Conservation (phyloP, 2,888 invertebrate genomes). For the Phyllotreta striolata region DNA sequence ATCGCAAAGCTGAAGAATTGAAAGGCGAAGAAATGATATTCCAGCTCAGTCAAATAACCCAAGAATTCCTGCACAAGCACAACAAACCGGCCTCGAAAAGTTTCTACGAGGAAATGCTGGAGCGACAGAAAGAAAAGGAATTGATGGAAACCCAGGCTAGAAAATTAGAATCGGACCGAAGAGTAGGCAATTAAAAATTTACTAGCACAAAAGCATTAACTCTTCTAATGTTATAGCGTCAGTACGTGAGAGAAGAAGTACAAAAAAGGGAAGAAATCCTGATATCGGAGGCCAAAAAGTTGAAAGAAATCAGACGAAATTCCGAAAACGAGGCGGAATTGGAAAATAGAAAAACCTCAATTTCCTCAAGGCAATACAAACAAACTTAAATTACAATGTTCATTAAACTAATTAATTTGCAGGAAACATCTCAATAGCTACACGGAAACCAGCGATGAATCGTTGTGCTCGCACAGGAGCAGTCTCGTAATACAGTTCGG, state of each 20-base stretch:
- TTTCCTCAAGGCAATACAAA: conserved; percentile 32
- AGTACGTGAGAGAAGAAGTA: conserved; percentile 79
- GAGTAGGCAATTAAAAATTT: conserved; percentile 59
- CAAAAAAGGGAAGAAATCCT: conserved; percentile 80
- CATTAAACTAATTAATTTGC: conserved; percentile 8
- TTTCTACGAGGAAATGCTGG: conserved; percentile 91
- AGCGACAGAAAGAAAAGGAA: conserved; percentile 72
- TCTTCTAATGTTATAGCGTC: conserved; percentile 61
- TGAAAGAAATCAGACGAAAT: conserved; percentile 56
- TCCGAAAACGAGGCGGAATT: conserved; percentile 47
- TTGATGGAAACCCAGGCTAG: conserved; percentile 69
- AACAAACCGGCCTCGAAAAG: conserved; percentile 84
- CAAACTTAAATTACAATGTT: conserved; percentile 32
- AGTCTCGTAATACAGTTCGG: conserved; percentile 66
- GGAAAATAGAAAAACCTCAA: conserved; percentile 36
- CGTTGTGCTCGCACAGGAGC: conserved; percentile 66
- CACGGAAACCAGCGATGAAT: conserved; percentile 66
- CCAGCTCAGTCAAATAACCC: conserved; percentile 80
- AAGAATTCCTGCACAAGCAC: conserved; percentile 80
- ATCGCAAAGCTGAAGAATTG: conserved; percentile 65
- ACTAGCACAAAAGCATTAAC: conserved; percentile 1
- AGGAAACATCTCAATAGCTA: conserved; percentile 58
- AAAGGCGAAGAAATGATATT: conserved; percentile 89
- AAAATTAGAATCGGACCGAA: conserved; percentile 72
- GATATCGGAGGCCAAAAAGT: conserved; percentile 70